Evolutionary conservation across 2,113 vertebrate genomes (phyloP).

Genomic region (Nothobranchius furzeri): DNA sequence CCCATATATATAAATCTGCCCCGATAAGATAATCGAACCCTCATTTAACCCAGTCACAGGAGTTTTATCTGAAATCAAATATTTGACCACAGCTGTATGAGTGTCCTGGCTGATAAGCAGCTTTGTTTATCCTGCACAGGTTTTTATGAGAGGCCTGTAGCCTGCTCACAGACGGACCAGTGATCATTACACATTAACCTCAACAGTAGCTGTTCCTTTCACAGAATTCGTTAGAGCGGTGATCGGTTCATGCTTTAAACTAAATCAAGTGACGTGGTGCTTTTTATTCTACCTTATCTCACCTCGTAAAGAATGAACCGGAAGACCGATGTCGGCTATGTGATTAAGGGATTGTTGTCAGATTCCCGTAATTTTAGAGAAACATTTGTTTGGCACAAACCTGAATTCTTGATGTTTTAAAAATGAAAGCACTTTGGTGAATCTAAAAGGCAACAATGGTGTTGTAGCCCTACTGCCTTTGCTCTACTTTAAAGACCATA

Average conservation of each 20-base stretch:
- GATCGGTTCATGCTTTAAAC: not conserved
- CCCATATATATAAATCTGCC: constrained; percentile 4
- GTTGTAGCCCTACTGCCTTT: constrained; percentile 31
- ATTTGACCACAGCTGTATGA: constrained; percentile 63
- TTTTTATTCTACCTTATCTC: not conserved
- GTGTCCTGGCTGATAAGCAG: constrained; percentile 53
- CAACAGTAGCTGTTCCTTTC: constrained; percentile 22
- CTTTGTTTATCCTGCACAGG: constrained; percentile 60
- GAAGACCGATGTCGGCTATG: no score
- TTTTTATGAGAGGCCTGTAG: constrained; percentile 44
- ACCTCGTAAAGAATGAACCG: no score
- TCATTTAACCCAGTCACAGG: constrained; percentile 42
- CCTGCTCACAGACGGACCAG: not conserved
- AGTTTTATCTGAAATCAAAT: constrained; percentile 71
- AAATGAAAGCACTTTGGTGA: not conserved
- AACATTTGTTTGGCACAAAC: no score
- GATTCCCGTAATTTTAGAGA: no score
- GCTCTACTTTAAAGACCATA: constrained; percentile 37
- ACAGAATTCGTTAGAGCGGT: not conserved
- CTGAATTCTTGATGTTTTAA: not conserved
- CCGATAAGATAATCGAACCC: constrained; percentile 38
- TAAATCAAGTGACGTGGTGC: not conserved
- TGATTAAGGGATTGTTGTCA: no score
- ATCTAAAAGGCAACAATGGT: constrained; percentile 30
- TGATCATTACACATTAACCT: constrained; percentile 3